Evolutionary conservation across 2,888 invertebrate genomes (phyloP), one percentile per base, ranked within the genome.

Genomic region (Drosophila emarginata): DNA sequence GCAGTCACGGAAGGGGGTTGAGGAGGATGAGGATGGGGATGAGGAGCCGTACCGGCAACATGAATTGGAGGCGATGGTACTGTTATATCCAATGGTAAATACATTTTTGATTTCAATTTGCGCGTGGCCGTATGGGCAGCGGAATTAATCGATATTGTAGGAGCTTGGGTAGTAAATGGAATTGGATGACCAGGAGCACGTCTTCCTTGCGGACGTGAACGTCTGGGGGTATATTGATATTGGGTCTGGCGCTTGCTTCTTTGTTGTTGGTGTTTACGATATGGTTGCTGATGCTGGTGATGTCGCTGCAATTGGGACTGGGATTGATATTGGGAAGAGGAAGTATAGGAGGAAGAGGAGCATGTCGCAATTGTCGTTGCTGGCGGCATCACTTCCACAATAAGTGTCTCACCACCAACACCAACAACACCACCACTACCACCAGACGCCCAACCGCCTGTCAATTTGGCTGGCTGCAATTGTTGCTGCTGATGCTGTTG

Each of bases 31-130:
- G 26, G 59, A 6, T 9, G 32, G 32, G 32, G 4, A 9, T 32
- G 32, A 32, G 11, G 32, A 9, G 9, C 2, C 4, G 9, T 2
- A 52, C 2, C 14, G 40, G 4, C 7, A 61, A 64, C 64, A 14
- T 72, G 2, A 11, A 79, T 65, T 5, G 79, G 79, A 64, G 79
- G 14, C 12, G 81, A 32, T 0, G 83, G 87, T 53, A 83, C 79
- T 39, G 71, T n/a, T 52, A 82, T 82, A 21, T 82, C 84, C 67
- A 82, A 21, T 18, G 82, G 82, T 58, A 86, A 61, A 62, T 62
- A 87, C 15, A 86, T 15, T 63, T 80, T 84, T 9, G 73, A 61
- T 51, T 80, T 82, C 7, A 74, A 67, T 61, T 78, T 82, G 12
- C 74, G 26, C 51, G 54, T 5, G 26, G 68, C 40, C 21, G 57